Evolutionary conservation across 2,797 vertebrate genomes (phyloP).

Genomic region (Sebastes cheni): DNA sequence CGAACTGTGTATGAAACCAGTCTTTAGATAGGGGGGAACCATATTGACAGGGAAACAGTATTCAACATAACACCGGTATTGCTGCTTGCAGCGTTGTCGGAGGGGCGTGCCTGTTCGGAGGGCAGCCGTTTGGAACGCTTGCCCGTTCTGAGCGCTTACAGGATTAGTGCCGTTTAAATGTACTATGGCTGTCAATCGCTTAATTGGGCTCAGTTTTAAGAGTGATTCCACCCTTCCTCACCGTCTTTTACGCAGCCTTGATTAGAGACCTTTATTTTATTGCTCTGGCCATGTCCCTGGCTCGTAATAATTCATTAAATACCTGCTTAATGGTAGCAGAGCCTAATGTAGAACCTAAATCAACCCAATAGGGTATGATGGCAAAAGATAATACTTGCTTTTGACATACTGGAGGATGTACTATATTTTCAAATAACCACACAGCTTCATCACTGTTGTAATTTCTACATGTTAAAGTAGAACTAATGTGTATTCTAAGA

Average conservation of each 20-base stretch:
- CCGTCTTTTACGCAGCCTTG: background rate
- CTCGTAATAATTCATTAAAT: background rate
- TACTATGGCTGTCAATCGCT: background rate
- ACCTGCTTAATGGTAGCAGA: background rate
- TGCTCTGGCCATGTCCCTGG: background rate
- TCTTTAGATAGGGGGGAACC: no score
- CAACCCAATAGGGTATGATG: background rate
- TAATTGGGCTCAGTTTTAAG: no score
- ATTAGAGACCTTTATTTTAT: background rate
- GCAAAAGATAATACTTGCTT: background rate
- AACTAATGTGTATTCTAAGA: background rate
- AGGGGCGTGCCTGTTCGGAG: no score
- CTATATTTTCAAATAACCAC: background rate
- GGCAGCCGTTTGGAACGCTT: no score
- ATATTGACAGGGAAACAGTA: no score
- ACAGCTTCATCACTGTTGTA: background rate
- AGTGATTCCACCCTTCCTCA: background rate
- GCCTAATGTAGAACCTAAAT: background rate
- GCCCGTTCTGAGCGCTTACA: no score
- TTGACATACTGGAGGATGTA: background rate
- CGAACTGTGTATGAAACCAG: no score
- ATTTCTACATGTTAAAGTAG: no score
- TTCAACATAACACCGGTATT: no score
- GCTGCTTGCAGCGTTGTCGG: no score
- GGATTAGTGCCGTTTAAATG: background rate